Conservation (phyloP, 2,888 invertebrate genomes). For the Orthosia incerta region DNA sequence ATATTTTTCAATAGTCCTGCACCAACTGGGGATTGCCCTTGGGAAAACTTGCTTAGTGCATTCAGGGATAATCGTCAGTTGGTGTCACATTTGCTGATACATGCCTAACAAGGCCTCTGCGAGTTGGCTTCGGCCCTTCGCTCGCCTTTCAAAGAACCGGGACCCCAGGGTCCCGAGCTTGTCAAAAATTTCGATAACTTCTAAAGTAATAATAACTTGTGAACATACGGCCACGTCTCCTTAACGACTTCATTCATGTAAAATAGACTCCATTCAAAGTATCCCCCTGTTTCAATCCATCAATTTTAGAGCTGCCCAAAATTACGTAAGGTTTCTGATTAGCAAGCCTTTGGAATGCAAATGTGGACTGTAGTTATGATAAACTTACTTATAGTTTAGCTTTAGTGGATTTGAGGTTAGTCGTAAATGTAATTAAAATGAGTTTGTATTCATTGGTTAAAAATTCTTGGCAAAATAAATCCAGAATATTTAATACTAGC, state of each 20-base stretch:
- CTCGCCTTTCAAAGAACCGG: too few relatives aligned
- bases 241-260: background rate
- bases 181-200: too few relatives aligned
- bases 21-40: too few relatives aligned
- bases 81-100: too few relatives aligned
- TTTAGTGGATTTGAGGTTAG: background rate
- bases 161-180: too few relatives aligned
- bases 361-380: background rate
- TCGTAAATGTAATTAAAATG: background rate
- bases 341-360: constrained; percentile 8
- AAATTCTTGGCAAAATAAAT: background rate
- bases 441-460: background rate
- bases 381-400: background rate
- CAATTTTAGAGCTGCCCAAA: background rate
- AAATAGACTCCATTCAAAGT: too few relatives aligned
- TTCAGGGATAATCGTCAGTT: too few relatives aligned
- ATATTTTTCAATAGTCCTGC: too few relatives aligned
- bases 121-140: too few relatives aligned
- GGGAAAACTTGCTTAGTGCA: too few relatives aligned
- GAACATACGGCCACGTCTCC: background rate
- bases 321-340: background rate
- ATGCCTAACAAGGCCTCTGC: too few relatives aligned
- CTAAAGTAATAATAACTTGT: background rate
- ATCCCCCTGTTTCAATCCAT: background rate
- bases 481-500: background rate